Base-by-base conservation (phyloP, 2,888 invertebrate species). In the Campaea margaritaria region DNA sequence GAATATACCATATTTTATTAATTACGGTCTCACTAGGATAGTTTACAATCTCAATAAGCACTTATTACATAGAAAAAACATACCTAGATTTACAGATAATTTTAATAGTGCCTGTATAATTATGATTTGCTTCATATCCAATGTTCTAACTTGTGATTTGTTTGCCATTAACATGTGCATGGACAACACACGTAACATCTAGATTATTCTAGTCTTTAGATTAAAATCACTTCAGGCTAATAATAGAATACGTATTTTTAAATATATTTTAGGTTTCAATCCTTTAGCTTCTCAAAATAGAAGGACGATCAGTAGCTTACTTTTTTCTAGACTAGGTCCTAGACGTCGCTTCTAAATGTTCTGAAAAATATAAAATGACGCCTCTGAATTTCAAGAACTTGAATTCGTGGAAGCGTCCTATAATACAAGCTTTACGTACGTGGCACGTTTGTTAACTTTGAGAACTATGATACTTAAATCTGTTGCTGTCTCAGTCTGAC, bases 161-260 rank as follows among this genome's bases (percentile, higher is more conserved):
- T 64, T 70, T 64, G 39, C 14, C 3, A 36, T 62, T 70, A 72
- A 70, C 46, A 36, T 52, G 41, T 63, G 46, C 57, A 57, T 57
- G 57, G n/a, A 13, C n/a, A 47, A 34, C 15, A 61, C 46, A 28
- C 21, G n/a, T 9, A 4, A 13, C 4, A 14, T 39, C n/a, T 14
- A 39, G 13, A 1, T 39, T n/a, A n/a, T n/a, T n/a, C n/a, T n/a
- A n/a, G n/a, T n/a, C n/a, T n/a, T n/a, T 39, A 39, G 13, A 39
- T 13, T 12, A 2, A 12, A 12, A 38, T 38, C 12, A 39, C 13
- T 5, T 36, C 36, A 12, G 12, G 13, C 13, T 14, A 39, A 39
- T 39, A 39, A 13, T 39, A 21, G 2, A 21, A 21, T 21, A 21
- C 5, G 2, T 21, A 21, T 2, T 3, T 21, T 3, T 5, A 21